A percentile compares a stretch with the other conserved stretches of the same genome.
phyloP scores from a whole-genome alignment of 2,888 invertebrate species.

The Pseudococcus longispinus region DNA sequence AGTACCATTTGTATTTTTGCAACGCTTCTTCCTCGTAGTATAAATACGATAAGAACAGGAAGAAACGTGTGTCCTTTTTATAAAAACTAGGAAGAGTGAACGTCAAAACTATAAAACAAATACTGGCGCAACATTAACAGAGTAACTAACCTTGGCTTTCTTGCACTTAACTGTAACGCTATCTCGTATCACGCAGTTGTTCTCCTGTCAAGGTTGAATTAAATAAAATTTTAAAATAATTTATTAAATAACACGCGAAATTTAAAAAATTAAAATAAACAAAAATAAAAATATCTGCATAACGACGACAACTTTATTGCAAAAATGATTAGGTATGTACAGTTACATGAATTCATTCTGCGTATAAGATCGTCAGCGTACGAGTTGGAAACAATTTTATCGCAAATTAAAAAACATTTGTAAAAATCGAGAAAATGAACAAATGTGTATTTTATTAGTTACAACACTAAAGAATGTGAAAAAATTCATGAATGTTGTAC shows the following conservation, averaged over 20 bases:
- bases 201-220: conserved; percentile 15
- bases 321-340: not conserved
- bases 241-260: not conserved
- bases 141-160: conserved; percentile 13
- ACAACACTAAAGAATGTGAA: too few relatives aligned
- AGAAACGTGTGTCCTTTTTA: conserved; percentile 13
- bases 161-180: conserved; percentile 21
- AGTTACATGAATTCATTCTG: too few relatives aligned
- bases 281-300: not conserved
- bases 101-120: conserved; percentile 31
- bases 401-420: too few relatives aligned
- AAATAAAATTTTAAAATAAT: not conserved
- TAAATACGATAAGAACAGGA: conserved; percentile 14
- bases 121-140: conserved; percentile 23
- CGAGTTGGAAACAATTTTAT: too few relatives aligned
- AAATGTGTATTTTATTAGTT: too few relatives aligned
- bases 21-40: not conserved
- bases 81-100: not conserved
- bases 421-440: too few relatives aligned
- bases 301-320: not conserved
- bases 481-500: too few relatives aligned
- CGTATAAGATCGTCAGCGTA: too few relatives aligned
- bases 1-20: not conserved
- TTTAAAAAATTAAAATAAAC: not conserved
- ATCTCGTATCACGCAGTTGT: conserved; percentile 9